Evolutionary conservation across 1,140 invertebrate species (phyloP).

Genomic region (Chironomus striatipennis): DNA sequence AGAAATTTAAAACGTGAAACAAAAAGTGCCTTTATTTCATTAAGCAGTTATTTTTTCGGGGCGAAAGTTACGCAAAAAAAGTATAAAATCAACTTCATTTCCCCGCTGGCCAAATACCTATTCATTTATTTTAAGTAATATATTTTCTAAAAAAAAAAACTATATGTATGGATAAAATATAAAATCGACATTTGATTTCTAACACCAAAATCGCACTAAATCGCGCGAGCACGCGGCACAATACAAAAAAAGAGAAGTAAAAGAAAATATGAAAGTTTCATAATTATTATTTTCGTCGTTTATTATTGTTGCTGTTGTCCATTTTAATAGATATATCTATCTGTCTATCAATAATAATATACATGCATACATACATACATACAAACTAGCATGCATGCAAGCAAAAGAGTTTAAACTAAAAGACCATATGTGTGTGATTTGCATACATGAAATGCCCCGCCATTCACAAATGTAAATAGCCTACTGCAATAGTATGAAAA

Average conservation of each 20-base stretch:
- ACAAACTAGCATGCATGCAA: not conserved
- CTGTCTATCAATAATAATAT: conserved; percentile 9
- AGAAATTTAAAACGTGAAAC: not conserved
- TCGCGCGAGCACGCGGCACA: conserved; percentile 5
- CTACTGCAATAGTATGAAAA: not conserved
- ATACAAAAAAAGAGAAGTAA: not conserved
- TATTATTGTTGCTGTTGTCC: conserved; percentile 5
- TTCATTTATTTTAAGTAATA: conserved; percentile 7
- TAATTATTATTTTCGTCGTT: conserved; percentile 22
- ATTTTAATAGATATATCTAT: conserved; percentile 7
- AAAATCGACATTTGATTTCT: conserved; percentile 18
- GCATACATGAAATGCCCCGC: not conserved
- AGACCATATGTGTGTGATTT: conserved; percentile 22
- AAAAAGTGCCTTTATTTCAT: not conserved
- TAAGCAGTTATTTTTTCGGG: not conserved
- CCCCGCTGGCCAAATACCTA: not conserved
- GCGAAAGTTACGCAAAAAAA: conserved; percentile 12
- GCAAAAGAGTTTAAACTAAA: not conserved
- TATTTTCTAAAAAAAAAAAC: conserved; percentile 11
- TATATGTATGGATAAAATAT: not conserved
- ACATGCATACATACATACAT: not conserved
- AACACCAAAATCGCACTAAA: conserved; percentile 16
- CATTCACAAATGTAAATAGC: too few species aligned
- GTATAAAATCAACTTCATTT: not conserved
- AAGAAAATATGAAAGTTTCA: conserved; percentile 21